Evolutionary conservation across 2,797 vertebrate species (phyloP), one percentile per base, ranked within the genome.

Genomic region (Halcyon leucocephala): DNA sequence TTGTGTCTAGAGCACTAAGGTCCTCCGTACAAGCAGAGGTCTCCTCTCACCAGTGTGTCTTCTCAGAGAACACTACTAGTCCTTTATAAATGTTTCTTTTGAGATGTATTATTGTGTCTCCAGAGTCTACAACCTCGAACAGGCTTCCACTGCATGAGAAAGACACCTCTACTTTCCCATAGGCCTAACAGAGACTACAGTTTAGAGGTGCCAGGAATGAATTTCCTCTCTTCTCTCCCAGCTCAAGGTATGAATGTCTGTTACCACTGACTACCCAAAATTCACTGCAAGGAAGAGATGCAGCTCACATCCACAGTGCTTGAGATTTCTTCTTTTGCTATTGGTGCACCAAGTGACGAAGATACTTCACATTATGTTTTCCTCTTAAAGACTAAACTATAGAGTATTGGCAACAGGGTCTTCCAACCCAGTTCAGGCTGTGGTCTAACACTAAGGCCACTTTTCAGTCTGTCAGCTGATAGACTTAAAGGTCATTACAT

Each of bases 401-500:
- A 67, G 28, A 31, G 52, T 61, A 41, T 17, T 58, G 35, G 4
- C 60, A 92, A 22, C 5, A 44, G 35, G 4, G 17, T 64, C 19
- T 71, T 60, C 41, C 57, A 71, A 33, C 21, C n/a, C 37, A 51
- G 24, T 55, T 31, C 15, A 46, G 42, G 22, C 8, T 51, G 35
- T 41, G 16, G 26, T 60, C 25, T 51, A 48, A 35, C n/a, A 49
- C 7, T 14, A 57, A 69, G 41, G 15, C 12, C 25, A 46, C 65
- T 82, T 78, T 86, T 85, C 31, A 72, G 13, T 26, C 29, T 70
- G 8, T 16, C 2, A 5, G 14, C 19, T 76, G 48, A 31, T 16
- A 37, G 44, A 20, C 0, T 0, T 14, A 52, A 16, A 0, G 0
- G 42, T 42, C 16, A 17, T 42, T 42, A 9, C 17, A 42, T 18